These are phyloP conservation scores for Drosophila grimshawi DNA, from an alignment of 1,140 invertebrate species.

Conservation along the genomic window DNA sequence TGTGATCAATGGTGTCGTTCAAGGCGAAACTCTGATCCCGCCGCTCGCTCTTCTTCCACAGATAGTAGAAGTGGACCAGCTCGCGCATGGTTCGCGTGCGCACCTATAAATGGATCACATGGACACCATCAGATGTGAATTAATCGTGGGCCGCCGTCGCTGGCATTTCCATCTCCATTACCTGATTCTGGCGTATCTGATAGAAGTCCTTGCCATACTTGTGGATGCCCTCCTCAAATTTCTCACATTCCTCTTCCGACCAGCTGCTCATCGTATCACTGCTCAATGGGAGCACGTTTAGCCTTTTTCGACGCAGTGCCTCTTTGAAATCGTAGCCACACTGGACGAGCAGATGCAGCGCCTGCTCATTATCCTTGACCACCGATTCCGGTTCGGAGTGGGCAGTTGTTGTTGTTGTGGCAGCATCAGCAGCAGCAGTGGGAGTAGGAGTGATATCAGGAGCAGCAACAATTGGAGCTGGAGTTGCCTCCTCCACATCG, in stretches of 20 bases:
- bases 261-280: conserved; percentile 93
- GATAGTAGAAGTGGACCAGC: conserved; percentile 98
- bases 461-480: neutral
- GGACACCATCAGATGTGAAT: neutral
- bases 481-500: conserved; percentile 7
- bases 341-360: conserved; percentile 95
- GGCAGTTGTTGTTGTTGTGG: neutral
- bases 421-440: neutral
- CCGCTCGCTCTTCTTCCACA: conserved; percentile 99
- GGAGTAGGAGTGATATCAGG: neutral
- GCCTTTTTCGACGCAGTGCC: conserved; percentile 92
- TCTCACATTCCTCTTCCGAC: conserved; percentile 98
- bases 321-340: conserved; percentile 98
- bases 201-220: conserved; percentile 98
- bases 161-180: conserved; percentile 78
- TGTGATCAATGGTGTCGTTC: conserved; percentile 80
- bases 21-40: conserved; percentile 89
- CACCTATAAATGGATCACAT: conserved; percentile 85
- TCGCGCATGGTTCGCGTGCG: conserved; percentile 97
- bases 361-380: conserved; percentile 96
- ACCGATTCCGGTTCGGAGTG: conserved; percentile 52
- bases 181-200: conserved; percentile 96
- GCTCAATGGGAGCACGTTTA: conserved; percentile 89
- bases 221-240: conserved; percentile 97
- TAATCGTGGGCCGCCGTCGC: neutral